Percentiles rank a stretch among this genome's conserved stretches.
Evolutionary conservation across 2,113 vertebrate genomes (phyloP).

Genomic region (Myrmecobius fasciatus): DNA sequence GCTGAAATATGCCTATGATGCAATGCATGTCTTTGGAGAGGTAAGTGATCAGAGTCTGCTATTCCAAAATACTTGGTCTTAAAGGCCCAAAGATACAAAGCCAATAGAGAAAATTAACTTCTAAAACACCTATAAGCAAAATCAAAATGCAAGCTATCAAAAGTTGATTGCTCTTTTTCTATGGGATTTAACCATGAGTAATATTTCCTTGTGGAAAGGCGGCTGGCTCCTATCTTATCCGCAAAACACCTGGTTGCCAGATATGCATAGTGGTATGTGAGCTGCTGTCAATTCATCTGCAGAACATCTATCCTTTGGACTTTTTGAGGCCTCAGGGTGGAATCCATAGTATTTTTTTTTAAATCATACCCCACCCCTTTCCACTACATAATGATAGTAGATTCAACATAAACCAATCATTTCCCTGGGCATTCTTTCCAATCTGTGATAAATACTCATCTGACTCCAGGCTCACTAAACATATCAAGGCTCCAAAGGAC

Average conservation of each 20-base stretch:
- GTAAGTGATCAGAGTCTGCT: constrained; percentile 27
- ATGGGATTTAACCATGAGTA: constrained; percentile 69
- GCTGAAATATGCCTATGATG: constrained; percentile 38
- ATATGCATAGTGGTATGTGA: constrained; percentile 46
- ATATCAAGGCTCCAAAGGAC: constrained; percentile 31
- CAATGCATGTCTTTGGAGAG: constrained; percentile 59
- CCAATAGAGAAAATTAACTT: too few species aligned
- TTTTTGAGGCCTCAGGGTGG: constrained; percentile 36
- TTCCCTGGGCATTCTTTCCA: constrained; percentile 23
- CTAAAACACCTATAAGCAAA: too few species aligned
- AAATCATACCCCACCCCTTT: constrained; percentile 37
- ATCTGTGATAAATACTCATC: background rate
- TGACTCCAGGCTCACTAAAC: constrained; percentile 23
- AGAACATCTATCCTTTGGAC: constrained; percentile 20
- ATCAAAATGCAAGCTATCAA: constrained; percentile 55
- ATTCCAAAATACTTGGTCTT: constrained; percentile 43
- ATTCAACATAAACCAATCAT: background rate
- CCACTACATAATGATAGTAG: constrained; percentile 30
- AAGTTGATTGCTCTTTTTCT: constrained; percentile 62
- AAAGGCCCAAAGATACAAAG: too few species aligned
- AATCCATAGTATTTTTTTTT: constrained; percentile 45
- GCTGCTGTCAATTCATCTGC: constrained; percentile 1
- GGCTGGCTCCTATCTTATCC: constrained; percentile 71
- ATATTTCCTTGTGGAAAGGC: constrained; percentile 69
- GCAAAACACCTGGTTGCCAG: constrained; percentile 73